A percentile compares a stretch with the other conserved stretches of the same genome.
phyloP scores from a whole-genome alignment of 1,140 invertebrate genomes.

The Melitaea cinxia region DNA sequence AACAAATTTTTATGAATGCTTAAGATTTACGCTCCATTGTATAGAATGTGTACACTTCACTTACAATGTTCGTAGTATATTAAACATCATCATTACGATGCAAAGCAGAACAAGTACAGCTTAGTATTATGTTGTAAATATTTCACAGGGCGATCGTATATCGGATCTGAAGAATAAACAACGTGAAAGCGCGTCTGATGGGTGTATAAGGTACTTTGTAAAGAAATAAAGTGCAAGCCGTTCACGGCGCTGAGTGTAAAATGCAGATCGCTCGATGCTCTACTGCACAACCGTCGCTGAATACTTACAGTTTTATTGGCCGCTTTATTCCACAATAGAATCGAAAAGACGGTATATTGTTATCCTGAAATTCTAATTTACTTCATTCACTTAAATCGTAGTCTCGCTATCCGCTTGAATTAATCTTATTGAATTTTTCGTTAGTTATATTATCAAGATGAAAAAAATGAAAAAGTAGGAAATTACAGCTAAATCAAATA shows the following conservation, averaged over 20 bases:
- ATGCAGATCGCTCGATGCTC: slow-evolving; percentile 65
- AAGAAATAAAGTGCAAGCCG: slow-evolving; percentile 53
- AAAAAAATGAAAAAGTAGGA: too few relatives aligned
- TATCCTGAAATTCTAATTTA: slow-evolving; percentile 22
- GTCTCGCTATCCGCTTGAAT: neutral
- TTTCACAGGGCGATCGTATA: slow-evolving; percentile 38
- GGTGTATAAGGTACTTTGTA: slow-evolving; percentile 53
- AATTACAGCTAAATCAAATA: too few relatives aligned
- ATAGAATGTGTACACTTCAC: neutral
- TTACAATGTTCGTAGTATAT: neutral
- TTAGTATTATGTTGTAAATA: slow-evolving; percentile 24
- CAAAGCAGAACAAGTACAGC: neutral
- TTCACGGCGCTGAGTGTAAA: slow-evolving; percentile 62
- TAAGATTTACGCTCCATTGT: neutral
- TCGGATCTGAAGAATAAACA: slow-evolving; percentile 53
- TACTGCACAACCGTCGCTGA: slow-evolving; percentile 57
- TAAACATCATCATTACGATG: slow-evolving; percentile 1
- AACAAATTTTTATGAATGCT: too few relatives aligned
- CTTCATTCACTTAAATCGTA: slow-evolving; percentile 1
- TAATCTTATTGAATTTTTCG: neutral
- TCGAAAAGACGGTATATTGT: slow-evolving; percentile 31
- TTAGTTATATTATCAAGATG: too few relatives aligned
- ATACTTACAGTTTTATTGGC: slow-evolving; percentile 65
- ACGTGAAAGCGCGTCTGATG: slow-evolving; percentile 42
- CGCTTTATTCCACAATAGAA: slow-evolving; percentile 52